These are phyloP conservation scores for Orchesella cincta DNA, from an alignment of 1,140 invertebrate species.

Conservation along the genomic window DNA sequence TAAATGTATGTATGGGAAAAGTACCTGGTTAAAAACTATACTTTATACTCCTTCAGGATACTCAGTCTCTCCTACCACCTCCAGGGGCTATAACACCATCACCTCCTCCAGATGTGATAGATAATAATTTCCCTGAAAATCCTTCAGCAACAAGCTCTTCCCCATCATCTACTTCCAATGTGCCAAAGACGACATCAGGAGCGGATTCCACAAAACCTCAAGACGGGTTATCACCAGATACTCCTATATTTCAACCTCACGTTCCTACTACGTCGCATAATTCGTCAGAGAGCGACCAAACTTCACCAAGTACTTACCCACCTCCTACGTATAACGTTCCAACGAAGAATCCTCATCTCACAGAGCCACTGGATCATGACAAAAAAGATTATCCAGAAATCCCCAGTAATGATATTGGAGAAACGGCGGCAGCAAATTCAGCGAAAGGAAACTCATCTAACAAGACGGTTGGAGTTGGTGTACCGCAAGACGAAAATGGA, in stretches of 20 bases:
- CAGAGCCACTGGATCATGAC: neutral
- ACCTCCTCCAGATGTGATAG: conserved; percentile 31
- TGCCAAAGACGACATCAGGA: conserved; percentile 37
- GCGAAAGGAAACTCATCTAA: conserved; percentile 15
- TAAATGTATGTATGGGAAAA: neutral
- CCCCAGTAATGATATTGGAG: conserved; percentile 18
- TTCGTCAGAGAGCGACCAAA: conserved; percentile 9
- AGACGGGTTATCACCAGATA: neutral
- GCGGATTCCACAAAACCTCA: conserved; percentile 32
- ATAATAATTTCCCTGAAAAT: conserved; percentile 32
- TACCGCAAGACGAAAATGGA: conserved; percentile 12
- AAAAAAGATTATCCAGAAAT: conserved; percentile 20
- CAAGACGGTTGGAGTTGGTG: conserved; percentile 25
- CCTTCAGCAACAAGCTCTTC: neutral
- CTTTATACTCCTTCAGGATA: neutral
- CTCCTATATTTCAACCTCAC: conserved; percentile 5
- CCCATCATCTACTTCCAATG: neutral
- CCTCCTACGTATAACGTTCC: neutral
- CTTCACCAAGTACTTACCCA: neutral
- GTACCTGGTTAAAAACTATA: neutral
- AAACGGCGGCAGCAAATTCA: conserved; percentile 2
- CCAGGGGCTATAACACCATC: conserved; percentile 41
- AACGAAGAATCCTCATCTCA: neutral
- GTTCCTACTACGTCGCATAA: conserved; percentile 23
- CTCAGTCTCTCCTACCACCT: neutral